Conservation (phyloP, 2,113 vertebrate species). For the Pelodiscus sinensis region DNA sequence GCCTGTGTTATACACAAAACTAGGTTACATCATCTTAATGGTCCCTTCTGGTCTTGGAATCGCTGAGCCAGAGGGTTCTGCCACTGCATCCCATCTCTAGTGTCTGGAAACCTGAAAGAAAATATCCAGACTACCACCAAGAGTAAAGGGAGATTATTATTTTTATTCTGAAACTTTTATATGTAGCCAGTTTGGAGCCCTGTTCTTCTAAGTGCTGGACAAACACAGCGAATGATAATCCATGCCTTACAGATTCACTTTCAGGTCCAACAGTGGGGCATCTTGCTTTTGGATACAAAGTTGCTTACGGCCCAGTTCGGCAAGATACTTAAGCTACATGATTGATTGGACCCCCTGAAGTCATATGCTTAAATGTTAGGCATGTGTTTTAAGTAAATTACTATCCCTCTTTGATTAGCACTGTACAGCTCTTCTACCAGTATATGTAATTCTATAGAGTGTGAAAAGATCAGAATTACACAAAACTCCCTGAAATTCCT, state of each 20-base stretch:
- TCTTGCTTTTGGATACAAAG: rapidly evolving
- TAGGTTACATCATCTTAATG: background rate
- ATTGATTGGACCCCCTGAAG: rapidly evolving
- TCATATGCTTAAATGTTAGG: background rate
- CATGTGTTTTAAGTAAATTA: background rate
- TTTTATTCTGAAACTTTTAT: background rate
- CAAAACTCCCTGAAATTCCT: background rate
- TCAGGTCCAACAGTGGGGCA: background rate
- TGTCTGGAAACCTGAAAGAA: background rate
- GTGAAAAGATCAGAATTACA: too few relatives aligned
- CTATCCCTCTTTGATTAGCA: background rate
- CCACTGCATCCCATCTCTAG: background rate
- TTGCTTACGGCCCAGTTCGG: rapidly evolving
- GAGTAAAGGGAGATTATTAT: background rate
- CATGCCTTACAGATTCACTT: background rate
- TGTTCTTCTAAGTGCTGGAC: background rate
- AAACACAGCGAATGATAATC: background rate
- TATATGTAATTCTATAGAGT: background rate
- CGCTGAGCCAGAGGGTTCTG: background rate
- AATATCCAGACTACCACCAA: background rate
- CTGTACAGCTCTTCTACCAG: background rate
- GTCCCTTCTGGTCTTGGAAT: background rate
- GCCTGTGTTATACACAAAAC: background rate
- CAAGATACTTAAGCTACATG: background rate
- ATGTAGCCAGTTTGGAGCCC: background rate